Base-by-base conservation (phyloP, 2,888 invertebrate genomes). In the Plagiodera versicolora region DNA sequence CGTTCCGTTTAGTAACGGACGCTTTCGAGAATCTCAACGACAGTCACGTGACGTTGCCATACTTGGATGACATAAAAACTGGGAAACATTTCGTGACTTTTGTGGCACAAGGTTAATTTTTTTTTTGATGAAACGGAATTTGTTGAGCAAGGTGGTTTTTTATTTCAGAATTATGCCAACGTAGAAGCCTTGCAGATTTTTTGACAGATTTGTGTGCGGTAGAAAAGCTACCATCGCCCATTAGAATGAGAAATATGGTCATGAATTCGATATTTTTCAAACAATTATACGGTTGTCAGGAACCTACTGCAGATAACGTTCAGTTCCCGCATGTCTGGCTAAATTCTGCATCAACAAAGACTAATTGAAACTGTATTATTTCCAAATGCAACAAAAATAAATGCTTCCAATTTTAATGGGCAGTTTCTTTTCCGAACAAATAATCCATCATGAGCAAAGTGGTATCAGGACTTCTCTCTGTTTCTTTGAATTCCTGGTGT, bases 381-480 rank as follows among this genome's bases (percentile, higher is more conserved):
- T n/a, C n/a, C n/a, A n/a, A n/a, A n/a, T n/a, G n/a, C n/a, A n/a
- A n/a, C n/a, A n/a, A n/a, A n/a, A n/a, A 6, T 24, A 24, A 6
- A 6, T 24, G 6, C 6, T 24, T 6, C 39, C 3, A 14, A 10
- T 35, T 35, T n/a, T n/a, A n/a, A n/a, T n/a, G n/a, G n/a, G 10
- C 39, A 39, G 39, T 35, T 39, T 35, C 30, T 19, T 45, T 49
- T 28, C 52, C 54, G 20, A 63, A 63, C 20, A 63, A 52, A 35
- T 58, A 51, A 20, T 63, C 63, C 60, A 63, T 63, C 60, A 63
- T 57, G 55, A 63, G 54, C 39, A 63, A 56, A 18, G 63, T 58
- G n/a, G 19, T 39, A 20, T 57, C 56, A n/a, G 56, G 60, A 39
- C 20, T 46, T 28, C 10, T 53, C 19, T 45, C 53, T 6, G 10